phyloP scores from a whole-genome alignment of 1,140 invertebrate species.

The Anoplolepis gracilipes region DNA sequence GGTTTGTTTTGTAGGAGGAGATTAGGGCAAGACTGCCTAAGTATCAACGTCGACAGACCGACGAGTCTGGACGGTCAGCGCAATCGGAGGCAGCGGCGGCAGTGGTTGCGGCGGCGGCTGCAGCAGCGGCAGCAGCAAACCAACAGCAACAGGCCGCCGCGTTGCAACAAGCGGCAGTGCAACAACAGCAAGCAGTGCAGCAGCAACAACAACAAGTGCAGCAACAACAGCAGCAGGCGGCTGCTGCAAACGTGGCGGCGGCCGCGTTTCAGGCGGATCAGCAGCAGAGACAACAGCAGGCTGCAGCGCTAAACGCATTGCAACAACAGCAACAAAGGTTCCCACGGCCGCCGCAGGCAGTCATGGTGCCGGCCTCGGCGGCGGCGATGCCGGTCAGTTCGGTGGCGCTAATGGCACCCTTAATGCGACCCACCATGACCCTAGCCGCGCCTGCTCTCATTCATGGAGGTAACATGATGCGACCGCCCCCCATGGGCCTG shows the following conservation, averaged over 20 bases:
- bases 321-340: slow-evolving; percentile 81
- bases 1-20: slow-evolving; percentile 89
- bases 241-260: slow-evolving; percentile 76
- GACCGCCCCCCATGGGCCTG: slow-evolving; percentile 90
- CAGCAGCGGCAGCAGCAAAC: slow-evolving; percentile 76
- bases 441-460: slow-evolving; percentile 89
- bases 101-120: slow-evolving; percentile 78
- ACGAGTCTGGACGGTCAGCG: slow-evolving; percentile 84
- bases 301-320: slow-evolving; percentile 79
- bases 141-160: slow-evolving; percentile 83
- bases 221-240: slow-evolving; percentile 76
- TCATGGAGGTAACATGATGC: slow-evolving; percentile 90
- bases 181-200: slow-evolving; percentile 76
- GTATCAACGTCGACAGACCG: slow-evolving; percentile 88
- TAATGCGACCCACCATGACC: slow-evolving; percentile 88
- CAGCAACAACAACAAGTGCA: slow-evolving; percentile 79
- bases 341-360: slow-evolving; percentile 81
- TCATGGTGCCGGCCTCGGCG: slow-evolving; percentile 83
- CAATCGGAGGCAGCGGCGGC: slow-evolving; percentile 85
- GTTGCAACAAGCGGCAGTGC: slow-evolving; percentile 78
- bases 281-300: slow-evolving; percentile 83
- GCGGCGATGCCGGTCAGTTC: slow-evolving; percentile 86
- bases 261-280: slow-evolving; percentile 83
- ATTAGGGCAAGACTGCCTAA: slow-evolving; percentile 91
- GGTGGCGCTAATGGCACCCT: slow-evolving; percentile 88